Evolutionary conservation across 1,140 invertebrate species (phyloP).

Genomic region (Atta cephalotes): DNA sequence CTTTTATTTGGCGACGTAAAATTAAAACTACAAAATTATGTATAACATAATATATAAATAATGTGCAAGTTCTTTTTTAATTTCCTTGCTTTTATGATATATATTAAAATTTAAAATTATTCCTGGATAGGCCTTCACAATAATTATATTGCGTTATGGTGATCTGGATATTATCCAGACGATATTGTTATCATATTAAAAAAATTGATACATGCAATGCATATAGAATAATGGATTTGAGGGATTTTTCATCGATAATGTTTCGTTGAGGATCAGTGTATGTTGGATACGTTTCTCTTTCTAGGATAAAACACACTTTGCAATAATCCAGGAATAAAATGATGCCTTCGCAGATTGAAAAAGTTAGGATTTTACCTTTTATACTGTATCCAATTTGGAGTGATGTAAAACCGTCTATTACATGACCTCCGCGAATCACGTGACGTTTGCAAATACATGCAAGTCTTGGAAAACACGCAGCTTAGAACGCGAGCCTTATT

Average conservation of each 20-base stretch:
- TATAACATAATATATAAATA: neutral
- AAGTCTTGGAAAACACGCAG: slow-evolving; percentile 36
- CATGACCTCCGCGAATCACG: slow-evolving; percentile 30
- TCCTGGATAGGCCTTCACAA: neutral
- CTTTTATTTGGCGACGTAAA: neutral
- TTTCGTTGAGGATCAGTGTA: neutral
- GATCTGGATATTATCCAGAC: neutral
- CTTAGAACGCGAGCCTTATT: slow-evolving; percentile 58
- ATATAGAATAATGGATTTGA: neutral
- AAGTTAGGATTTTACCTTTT: slow-evolving; percentile 14
- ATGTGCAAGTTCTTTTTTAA: neutral
- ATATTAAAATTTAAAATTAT: slow-evolving; percentile 4
- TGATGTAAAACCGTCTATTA: slow-evolving; percentile 51
- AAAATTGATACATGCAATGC: neutral
- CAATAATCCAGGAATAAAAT: neutral
- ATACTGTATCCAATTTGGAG: slow-evolving; percentile 51
- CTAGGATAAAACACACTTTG: neutral
- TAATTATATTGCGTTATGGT: neutral
- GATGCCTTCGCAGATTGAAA: slow-evolving; percentile 22
- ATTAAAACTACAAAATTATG: neutral
- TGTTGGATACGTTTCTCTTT: neutral
- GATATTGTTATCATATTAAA: neutral
- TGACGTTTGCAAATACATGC: slow-evolving; percentile 44
- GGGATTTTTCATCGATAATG: slow-evolving; percentile 5
- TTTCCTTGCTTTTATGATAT: neutral